Evolutionary conservation across 2,113 vertebrate genomes (phyloP).

Genomic region (Rhinopithecus roxellana): DNA sequence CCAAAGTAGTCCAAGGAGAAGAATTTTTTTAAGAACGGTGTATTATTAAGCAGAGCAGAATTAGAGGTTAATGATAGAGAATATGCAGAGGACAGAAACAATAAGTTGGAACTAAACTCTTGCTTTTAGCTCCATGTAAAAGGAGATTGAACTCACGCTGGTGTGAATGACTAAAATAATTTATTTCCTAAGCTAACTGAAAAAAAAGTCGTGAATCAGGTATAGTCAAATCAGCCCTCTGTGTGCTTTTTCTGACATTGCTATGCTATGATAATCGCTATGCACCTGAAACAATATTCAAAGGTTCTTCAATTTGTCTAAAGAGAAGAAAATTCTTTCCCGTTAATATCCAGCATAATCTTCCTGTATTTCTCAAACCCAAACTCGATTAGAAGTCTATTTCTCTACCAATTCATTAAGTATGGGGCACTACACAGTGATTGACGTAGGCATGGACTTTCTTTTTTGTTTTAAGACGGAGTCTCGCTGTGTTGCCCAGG

Average conservation of each 20-base stretch:
- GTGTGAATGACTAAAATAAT: not conserved
- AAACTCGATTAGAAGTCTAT: not conserved
- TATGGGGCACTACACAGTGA: rapidly evolving
- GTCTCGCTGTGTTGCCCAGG: too few species aligned
- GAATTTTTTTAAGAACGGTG: not conserved
- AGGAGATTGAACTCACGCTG: not conserved
- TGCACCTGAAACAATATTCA: not conserved
- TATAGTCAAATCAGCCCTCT: not conserved
- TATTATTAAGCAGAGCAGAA: slow-evolving; percentile 3
- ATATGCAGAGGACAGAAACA: not conserved
- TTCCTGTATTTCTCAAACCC: not conserved
- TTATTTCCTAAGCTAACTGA: not conserved
- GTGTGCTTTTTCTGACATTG: not conserved
- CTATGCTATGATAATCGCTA: not conserved
- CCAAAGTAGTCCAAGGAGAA: not conserved
- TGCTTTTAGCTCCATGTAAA: not conserved
- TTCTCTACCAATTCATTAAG: not conserved
- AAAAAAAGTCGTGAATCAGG: not conserved
- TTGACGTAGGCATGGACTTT: not conserved
- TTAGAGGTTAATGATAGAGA: not conserved
- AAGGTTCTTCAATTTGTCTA: not conserved
- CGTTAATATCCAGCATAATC: not conserved
- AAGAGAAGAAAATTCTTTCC: not conserved
- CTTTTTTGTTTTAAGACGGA: too few species aligned
- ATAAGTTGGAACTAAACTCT: not conserved